Conservation (phyloP, 1,140 invertebrate genomes). For the Meteorus sp. region DNA sequence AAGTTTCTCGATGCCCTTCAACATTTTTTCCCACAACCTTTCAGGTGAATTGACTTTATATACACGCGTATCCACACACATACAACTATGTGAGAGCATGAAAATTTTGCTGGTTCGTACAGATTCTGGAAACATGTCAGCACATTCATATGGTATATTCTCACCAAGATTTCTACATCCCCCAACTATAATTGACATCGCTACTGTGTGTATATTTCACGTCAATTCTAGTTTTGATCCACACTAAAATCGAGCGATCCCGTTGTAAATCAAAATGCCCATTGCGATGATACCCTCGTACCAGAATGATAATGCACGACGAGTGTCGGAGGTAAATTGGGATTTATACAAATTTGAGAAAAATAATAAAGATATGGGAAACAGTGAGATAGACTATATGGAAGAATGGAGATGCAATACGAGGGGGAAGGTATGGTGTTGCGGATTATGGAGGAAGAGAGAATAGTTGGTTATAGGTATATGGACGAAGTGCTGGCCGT, state of each 20-base stretch:
- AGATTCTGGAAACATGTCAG: conserved; percentile 12
- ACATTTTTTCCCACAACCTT: conserved; percentile 7
- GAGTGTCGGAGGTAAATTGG: too few species aligned
- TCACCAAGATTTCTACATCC: not conserved
- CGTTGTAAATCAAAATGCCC: too few species aligned
- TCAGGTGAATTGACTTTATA: conserved; percentile 18
- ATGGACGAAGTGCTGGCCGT: conserved; percentile 35
- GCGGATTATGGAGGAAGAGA: conserved; percentile 14
- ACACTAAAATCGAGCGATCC: too few species aligned
- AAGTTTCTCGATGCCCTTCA: not conserved
- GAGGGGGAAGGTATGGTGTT: not conserved
- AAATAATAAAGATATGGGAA: too few species aligned
- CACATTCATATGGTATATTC: not conserved
- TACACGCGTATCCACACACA: too few species aligned
- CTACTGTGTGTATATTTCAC: not conserved
- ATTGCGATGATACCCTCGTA: too few species aligned
- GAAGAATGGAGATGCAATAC: not conserved
- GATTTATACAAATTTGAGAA: too few species aligned
- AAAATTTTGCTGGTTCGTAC: not conserved
- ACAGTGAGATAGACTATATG: too few species aligned
- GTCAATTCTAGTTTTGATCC: too few species aligned
- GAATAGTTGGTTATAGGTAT: conserved; percentile 10
- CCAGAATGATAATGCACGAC: too few species aligned
- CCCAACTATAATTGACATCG: not conserved
- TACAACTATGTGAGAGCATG: not conserved